Evolutionary conservation across 2,888 invertebrate species (phyloP).

Genomic region (Caenorhabditis sp.): DNA sequence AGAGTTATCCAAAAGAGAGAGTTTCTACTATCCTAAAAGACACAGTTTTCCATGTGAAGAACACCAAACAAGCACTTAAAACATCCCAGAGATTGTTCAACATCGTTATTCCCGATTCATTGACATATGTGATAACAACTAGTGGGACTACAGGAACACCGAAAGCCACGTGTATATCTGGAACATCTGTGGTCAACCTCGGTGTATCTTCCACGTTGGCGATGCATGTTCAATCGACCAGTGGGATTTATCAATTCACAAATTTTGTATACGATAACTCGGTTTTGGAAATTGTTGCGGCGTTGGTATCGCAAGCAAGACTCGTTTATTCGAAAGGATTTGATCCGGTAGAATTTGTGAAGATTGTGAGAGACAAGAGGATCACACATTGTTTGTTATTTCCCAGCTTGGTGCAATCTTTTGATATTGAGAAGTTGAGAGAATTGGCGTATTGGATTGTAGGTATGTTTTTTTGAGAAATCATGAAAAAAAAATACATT

Average conservation of each 20-base stretch:
- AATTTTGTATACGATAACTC: slow-evolving; percentile 65
- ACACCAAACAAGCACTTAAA: neutral
- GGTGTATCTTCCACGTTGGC: slow-evolving; percentile 24
- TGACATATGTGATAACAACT: slow-evolving; percentile 65
- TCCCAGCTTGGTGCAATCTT: slow-evolving; percentile 47
- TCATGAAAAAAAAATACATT: too few relatives aligned
- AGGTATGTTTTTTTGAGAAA: too few relatives aligned
- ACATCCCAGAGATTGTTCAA: neutral
- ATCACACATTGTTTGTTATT: slow-evolving; percentile 61
- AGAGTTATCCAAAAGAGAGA: slow-evolving; percentile 19
- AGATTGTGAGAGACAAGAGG: slow-evolving; percentile 16
- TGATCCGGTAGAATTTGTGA: slow-evolving; percentile 37
- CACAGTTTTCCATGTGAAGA: neutral
- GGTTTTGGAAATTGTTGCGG: slow-evolving; percentile 59
- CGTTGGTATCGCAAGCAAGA: slow-evolving; percentile 45
- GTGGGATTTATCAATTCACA: slow-evolving; percentile 49
- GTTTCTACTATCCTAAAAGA: slow-evolving; percentile 14
- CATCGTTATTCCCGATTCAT: slow-evolving; percentile 13
- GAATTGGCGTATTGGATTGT: slow-evolving; percentile 59
- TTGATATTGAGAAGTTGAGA: slow-evolving; percentile 32
- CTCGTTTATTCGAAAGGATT: slow-evolving; percentile 43
- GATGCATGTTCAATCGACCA: slow-evolving; percentile 20
- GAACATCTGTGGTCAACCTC: slow-evolving; percentile 52
- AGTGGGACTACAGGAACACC: slow-evolving; percentile 70
- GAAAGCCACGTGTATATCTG: slow-evolving; percentile 57